Evolutionary conservation across 2,113 vertebrate species (phyloP), one percentile per base, ranked within the genome.

Genomic region (Cyprinodon variegatus): DNA sequence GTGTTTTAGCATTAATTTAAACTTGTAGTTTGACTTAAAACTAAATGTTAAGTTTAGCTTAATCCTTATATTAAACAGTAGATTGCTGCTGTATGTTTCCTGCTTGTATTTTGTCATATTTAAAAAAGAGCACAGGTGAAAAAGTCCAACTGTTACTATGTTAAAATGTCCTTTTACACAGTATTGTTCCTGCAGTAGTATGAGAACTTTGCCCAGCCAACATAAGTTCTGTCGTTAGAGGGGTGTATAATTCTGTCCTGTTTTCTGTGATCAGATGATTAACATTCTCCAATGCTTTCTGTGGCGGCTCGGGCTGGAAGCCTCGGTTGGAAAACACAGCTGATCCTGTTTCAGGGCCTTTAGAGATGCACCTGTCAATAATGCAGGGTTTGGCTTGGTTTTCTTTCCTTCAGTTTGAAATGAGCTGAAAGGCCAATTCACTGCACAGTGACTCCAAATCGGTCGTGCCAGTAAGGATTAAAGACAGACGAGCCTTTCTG

Each of bases 361-460:
- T 65, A 79, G 75, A 37, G 66, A 76, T 65, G 70, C 66, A 76
- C 72, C 83, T 72, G 62, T 87, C 73, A 75, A 61, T 37, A 70
- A 71, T 67, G 53, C 46, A 72, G 68, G 38, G 64, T 39, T 83
- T 60, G 57, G 57, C 69, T 69, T 53, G n/a, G 70, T 57, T 71
- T 81, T 65, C 67, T 57, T 45, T 61, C 60, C 45, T 62, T 20
- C 38, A 43, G 57, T 40, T 20, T 7, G 4, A 70, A 81, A 77
- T 53, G 62, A 72, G 59, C 79, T 80, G 81, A 86, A 84, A 85
- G 79, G 74, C 77, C 76, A 48, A 74, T 83, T 86, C 81, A 76
- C 53, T 3, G 48, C 71, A 76, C 80, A 88, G 83, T 83, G 90
- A 91, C 90, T 90, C 37, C 11, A 89, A 93, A 90, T 92, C 92